Evolutionary conservation across 2,113 vertebrate species (phyloP).

Genomic region (Nipponia nippon): DNA sequence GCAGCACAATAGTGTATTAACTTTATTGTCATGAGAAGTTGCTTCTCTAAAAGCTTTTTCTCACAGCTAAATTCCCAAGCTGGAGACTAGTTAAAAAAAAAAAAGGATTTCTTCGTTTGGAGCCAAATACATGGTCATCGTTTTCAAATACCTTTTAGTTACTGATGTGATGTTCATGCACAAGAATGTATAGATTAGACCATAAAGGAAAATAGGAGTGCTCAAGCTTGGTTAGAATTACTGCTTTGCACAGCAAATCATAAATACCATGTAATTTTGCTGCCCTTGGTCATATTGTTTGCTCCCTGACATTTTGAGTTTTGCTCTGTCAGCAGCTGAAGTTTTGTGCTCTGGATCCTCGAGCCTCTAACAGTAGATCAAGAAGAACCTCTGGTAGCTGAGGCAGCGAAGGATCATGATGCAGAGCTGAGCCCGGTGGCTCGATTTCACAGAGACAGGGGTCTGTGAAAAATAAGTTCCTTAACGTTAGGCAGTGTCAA

Average conservation of each 20-base stretch:
- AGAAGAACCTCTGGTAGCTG: neutral
- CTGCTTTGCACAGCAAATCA: neutral
- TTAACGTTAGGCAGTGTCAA: neutral
- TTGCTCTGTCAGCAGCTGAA: slow-evolving; percentile 7
- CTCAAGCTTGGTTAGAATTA: neutral
- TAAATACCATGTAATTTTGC: neutral
- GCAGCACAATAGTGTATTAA: neutral
- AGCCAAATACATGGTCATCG: neutral
- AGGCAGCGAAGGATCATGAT: neutral
- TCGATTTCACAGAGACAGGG: neutral
- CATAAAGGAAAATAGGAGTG: neutral
- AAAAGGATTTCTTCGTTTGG: neutral
- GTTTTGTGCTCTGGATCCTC: neutral
- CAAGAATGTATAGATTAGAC: neutral
- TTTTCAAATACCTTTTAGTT: neutral
- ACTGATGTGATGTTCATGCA: neutral
- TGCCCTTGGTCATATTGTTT: neutral
- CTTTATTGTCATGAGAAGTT: slow-evolving; percentile 2
- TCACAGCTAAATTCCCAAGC: neutral
- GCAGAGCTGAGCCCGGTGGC: neutral
- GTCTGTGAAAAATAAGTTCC: neutral
- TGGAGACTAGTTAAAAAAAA: neutral
- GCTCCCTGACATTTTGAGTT: neutral
- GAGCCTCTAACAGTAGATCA: neutral
- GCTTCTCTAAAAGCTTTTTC: neutral